These are phyloP conservation scores for Xanthia togata DNA, from an alignment of 2,888 invertebrate genomes.

Conservation along the genomic window DNA sequence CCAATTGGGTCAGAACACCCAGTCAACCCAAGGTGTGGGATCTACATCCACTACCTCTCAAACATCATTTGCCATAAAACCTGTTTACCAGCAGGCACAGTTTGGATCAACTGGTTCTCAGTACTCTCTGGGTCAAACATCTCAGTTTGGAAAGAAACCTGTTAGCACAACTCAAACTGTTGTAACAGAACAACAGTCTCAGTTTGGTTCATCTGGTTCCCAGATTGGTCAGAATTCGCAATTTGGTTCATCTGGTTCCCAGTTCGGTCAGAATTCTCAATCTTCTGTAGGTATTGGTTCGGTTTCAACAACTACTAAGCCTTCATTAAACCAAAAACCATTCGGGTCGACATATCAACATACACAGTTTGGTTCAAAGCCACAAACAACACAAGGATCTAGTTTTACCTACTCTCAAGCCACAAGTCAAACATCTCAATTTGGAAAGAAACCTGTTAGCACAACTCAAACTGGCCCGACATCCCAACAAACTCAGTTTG, in stretches of 20 bases:
- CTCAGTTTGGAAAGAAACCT: conserved; percentile 36
- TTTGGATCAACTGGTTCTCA: conserved; percentile 9
- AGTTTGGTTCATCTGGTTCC: conserved; percentile 1
- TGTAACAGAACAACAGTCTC: conserved; percentile 35
- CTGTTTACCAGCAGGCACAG: conserved; percentile 31
- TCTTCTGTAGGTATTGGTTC: background rate
- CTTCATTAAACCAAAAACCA: background rate
- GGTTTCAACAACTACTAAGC: background rate
- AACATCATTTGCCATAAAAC: conserved; percentile 12
- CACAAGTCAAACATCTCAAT: conserved; percentile 27
- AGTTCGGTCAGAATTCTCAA: conserved; percentile 26
- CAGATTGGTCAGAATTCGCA: conserved; percentile 25
- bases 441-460: conserved; percentile 25
- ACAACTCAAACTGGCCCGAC: conserved; percentile 6
- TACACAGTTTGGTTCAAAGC: conserved; percentile 22
- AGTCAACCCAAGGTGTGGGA: conserved; percentile 6
- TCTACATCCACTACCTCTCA: conserved; percentile 1
- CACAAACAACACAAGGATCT: conserved; percentile 19
- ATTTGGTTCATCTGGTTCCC: background rate
- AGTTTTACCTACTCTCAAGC: conserved; percentile 17
- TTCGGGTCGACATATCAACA: conserved; percentile 13
- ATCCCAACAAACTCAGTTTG: conserved; percentile 43
- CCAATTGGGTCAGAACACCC: conserved; percentile 15
- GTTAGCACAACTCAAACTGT: conserved; percentile 16
- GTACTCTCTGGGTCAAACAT: conserved; percentile 28